Conservation (phyloP, 2,113 vertebrate genomes). For the Hippocampus mohnikei region DNA sequence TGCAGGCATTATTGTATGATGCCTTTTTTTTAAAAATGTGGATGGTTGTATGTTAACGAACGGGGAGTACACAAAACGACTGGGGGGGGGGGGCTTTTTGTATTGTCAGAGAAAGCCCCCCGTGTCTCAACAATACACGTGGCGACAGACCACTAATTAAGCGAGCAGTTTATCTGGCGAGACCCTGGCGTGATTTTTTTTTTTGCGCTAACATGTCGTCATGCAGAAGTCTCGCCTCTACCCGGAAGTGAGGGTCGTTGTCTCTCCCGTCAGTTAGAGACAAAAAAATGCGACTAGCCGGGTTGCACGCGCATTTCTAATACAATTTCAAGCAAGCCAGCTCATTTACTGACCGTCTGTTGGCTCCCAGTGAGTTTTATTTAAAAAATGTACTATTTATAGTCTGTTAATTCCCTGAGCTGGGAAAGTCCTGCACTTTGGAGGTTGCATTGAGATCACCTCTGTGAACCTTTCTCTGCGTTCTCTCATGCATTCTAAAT, state of each 20-base stretch:
- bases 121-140: conserved; percentile 44
- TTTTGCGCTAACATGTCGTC: not conserved
- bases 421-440: conserved; percentile 36
- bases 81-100: not conserved
- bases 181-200: not conserved
- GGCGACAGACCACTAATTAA: conserved; percentile 47
- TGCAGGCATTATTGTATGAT: no score
- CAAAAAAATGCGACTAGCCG: not conserved
- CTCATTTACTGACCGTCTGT: conserved; percentile 16
- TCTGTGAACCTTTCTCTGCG: not conserved
- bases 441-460: conserved; percentile 3
- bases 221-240: not conserved
- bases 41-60: not conserved
- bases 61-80: not conserved
- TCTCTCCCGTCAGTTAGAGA: not conserved
- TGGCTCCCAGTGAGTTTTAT: conserved; percentile 15
- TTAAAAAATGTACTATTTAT: conserved; percentile 17
- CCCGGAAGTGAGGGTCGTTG: conserved; percentile 16
- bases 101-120: not conserved
- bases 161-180: not conserved
- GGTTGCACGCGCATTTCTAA: not conserved
- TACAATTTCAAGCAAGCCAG: not conserved
- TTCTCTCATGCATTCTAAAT: not conserved
- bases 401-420: conserved; percentile 23
- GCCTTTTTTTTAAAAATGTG: no score